Conservation (phyloP, 2,113 vertebrate genomes). For the Podarcis raffonei region DNA sequence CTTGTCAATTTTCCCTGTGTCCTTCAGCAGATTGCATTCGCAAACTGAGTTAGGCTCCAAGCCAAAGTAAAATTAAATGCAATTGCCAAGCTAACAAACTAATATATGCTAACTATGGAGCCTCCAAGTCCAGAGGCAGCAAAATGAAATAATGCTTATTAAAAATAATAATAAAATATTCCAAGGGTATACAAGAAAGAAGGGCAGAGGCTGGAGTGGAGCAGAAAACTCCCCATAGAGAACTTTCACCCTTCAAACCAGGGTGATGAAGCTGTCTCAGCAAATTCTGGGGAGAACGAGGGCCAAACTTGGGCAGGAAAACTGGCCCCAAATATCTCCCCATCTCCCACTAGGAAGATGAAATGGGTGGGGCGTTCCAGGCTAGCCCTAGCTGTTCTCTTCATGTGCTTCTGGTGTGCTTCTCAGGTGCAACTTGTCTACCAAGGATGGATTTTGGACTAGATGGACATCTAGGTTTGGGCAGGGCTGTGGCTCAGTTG, state of each 20-base stretch:
- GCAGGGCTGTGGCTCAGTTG: too few relatives aligned
- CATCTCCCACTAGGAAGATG: not conserved
- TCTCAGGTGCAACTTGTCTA: not conserved
- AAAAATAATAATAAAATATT: too few relatives aligned
- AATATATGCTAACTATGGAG: not conserved
- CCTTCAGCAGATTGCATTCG: too few relatives aligned
- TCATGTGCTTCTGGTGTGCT: not conserved
- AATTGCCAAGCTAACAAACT: not conserved
- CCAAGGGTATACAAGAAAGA: too few relatives aligned
- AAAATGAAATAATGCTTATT: too few relatives aligned
- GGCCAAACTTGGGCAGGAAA: not conserved
- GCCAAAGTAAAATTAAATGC: not conserved
- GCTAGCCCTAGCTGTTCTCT: not conserved
- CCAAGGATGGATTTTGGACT: too few relatives aligned
- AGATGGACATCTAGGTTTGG: too few relatives aligned
- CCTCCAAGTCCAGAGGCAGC: not conserved
- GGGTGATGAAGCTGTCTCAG: too few relatives aligned
- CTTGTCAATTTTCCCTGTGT: too few relatives aligned
- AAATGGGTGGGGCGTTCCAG: not conserved
- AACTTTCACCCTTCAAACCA: not conserved
- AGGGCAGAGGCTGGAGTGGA: too few relatives aligned
- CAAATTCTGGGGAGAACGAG: not conserved
- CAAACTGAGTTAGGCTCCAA: too few relatives aligned
- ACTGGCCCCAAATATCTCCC: not conserved
- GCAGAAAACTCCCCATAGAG: not conserved